A percentile compares a stretch with the other conserved stretches of the same genome.
Conservation (phyloP, 1,140 invertebrate genomes). For the Apis dorsata region DNA sequence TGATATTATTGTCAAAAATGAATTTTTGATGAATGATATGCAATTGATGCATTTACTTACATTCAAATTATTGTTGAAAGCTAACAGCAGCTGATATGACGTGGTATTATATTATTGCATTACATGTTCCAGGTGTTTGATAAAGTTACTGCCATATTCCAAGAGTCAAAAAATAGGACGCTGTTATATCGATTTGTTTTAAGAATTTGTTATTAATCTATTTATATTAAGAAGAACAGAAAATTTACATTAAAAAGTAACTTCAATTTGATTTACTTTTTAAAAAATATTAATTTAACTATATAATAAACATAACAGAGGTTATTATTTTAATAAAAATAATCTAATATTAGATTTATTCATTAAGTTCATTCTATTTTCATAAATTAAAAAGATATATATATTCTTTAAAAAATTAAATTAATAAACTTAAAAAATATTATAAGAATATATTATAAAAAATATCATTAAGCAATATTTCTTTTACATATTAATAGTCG, state of each 20-base stretch:
- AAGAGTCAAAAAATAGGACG: slow-evolving; percentile 14
- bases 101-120: slow-evolving; percentile 30
- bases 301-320: not conserved
- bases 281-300: too few species aligned
- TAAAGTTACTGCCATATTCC: slow-evolving; percentile 22
- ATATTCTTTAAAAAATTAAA: too few species aligned
- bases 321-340: not conserved
- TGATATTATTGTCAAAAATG: not conserved
- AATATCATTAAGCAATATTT: too few species aligned
- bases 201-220: not conserved
- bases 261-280: not conserved
- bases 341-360: too few species aligned
- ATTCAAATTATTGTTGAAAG: not conserved
- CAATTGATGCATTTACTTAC: slow-evolving; percentile 16
- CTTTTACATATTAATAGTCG: too few species aligned
- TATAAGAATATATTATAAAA: too few species aligned
- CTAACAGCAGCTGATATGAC: slow-evolving; percentile 40
- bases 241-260: not conserved
- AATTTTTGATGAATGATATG: not conserved
- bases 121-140: slow-evolving; percentile 50
- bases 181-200: not conserved
- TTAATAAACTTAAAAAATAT: too few species aligned
- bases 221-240: not conserved
- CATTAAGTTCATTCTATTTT: too few species aligned
- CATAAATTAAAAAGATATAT: too few species aligned